Conservation (phyloP, 2,797 vertebrate species). For the Alcedo atthis region DNA sequence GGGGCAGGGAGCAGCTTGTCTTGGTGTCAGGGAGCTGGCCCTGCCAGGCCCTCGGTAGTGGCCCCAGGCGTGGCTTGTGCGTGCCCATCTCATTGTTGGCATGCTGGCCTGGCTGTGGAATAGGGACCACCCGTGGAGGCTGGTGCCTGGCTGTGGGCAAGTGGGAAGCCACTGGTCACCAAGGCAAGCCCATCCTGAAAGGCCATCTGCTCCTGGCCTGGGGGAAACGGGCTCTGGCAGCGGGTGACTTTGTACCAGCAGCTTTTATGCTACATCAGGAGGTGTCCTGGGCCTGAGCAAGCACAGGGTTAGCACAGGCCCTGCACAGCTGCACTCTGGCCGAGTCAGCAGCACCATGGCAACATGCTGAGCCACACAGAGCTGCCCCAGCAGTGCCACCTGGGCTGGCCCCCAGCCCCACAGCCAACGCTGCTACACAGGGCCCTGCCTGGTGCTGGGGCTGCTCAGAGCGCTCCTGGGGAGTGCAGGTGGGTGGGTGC, state of each 20-base stretch:
- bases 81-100: neutral
- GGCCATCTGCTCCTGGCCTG: neutral
- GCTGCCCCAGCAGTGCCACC: neutral
- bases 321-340: neutral
- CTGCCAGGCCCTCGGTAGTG: neutral
- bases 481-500: neutral
- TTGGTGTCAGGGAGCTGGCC: neutral
- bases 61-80: neutral
- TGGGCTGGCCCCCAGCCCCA: neutral
- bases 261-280: neutral
- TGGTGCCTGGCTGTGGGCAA: neutral
- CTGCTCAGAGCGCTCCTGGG: accelerated
- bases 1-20: neutral
- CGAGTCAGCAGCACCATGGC: neutral
- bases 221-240: neutral
- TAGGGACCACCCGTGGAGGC: accelerated
- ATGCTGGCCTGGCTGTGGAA: accelerated
- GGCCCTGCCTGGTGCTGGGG: accelerated
- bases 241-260: neutral
- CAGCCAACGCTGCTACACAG: neutral
- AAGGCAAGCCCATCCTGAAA: neutral
- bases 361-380: neutral
- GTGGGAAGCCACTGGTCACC: neutral
- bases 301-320: accelerated
- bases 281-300: neutral